A percentile compares a stretch with the other conserved stretches of the same genome.
phyloP scores from a whole-genome alignment of 2,797 vertebrate genomes.

The Microhierax caerulescens region DNA sequence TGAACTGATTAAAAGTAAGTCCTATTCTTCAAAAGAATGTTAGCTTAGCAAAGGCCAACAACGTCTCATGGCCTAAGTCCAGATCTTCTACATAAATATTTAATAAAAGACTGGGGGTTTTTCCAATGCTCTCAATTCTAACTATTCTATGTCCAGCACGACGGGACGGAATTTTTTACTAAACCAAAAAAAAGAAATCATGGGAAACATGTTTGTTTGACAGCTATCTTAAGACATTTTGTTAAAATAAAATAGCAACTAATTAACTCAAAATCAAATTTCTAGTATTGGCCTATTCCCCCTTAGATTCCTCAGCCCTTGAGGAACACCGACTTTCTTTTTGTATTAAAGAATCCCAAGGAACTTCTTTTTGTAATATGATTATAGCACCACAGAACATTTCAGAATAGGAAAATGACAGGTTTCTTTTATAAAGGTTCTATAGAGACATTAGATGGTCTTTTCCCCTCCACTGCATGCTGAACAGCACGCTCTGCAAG shows the following conservation, averaged over 20 bases:
- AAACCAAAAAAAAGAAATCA: background rate
- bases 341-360: background rate
- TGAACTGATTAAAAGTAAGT: background rate
- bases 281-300: background rate
- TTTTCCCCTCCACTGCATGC: background rate
- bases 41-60: background rate
- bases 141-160: background rate
- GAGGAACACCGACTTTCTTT: background rate
- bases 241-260: background rate
- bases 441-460: background rate
- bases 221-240: background rate
- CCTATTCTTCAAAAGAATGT: background rate
- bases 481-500: background rate
- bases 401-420: background rate
- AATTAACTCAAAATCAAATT: background rate
- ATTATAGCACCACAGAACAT: background rate
- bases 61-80: background rate
- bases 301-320: background rate
- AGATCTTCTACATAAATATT: background rate
- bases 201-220: background rate
- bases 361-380: background rate
- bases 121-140: background rate
- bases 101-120: background rate
- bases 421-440: background rate
- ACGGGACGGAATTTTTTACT: background rate